Evolutionary conservation across 2,888 invertebrate species (phyloP).

Genomic region (Scaptomyza caliginosa): DNA sequence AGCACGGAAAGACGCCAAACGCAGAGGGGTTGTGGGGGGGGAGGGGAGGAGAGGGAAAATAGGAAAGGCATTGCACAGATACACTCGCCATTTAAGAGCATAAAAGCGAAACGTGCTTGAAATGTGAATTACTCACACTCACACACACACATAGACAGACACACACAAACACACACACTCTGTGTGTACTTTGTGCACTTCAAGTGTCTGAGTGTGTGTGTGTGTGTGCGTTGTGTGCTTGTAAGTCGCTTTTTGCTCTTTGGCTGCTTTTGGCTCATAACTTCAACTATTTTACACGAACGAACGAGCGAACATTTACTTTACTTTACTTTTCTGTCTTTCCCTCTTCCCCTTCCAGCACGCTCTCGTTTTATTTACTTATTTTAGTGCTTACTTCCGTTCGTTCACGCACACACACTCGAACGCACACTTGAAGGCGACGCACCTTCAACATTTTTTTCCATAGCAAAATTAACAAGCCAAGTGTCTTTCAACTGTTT

Average conservation of each 20-base stretch:
- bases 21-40: background rate
- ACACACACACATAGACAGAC: conserved; percentile 17
- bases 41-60: background rate
- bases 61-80: conserved; percentile 50
- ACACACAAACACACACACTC: conserved; percentile 6
- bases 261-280: conserved; percentile 61
- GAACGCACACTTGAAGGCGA: conserved; percentile 4
- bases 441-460: conserved; percentile 13
- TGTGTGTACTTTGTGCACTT: conserved; percentile 39
- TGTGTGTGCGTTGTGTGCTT: conserved; percentile 24
- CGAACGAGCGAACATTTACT: conserved; percentile 54
- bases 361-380: conserved; percentile 62
- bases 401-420: conserved; percentile 17
- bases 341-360: conserved; percentile 10
- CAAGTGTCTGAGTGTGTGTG: conserved; percentile 20
- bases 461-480: conserved; percentile 59
- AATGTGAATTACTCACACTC: conserved; percentile 70
- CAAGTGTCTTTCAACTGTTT: conserved; percentile 14
- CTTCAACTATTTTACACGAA: conserved; percentile 74
- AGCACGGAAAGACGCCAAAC: conserved; percentile 14
- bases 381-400: conserved; percentile 58
- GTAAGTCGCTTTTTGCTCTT: conserved; percentile 56
- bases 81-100: conserved; percentile 76
- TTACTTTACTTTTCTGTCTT: conserved; percentile 1
- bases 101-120: conserved; percentile 75